Base-by-base conservation (phyloP, 1,140 invertebrate species). In the Drosophila nannoptera region DNA sequence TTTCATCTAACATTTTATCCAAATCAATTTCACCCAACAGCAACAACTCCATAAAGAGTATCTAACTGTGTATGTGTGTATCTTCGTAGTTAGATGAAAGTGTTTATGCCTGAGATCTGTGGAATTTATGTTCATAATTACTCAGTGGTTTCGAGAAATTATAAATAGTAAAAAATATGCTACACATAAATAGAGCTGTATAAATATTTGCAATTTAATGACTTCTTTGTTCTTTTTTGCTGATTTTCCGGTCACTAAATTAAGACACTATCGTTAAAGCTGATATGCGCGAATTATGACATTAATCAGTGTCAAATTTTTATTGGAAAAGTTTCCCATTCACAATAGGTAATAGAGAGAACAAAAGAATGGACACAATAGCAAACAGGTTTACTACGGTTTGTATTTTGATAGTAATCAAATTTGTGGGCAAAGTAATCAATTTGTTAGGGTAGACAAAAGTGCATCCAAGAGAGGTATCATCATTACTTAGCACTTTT, bases 301-400 rank as follows among this genome's bases (percentile, higher is more conserved):
- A 69, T 69, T 64, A 69, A 64, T 69, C 61, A 69, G 61, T 65
- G 61, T 64, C 67, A 69, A 63, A 16, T 35, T 55, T 40, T 42
- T 50, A 36, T 64, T 69, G 22, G 16, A 38, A 63, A 69, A 69
- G 52, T 69, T 63, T 33, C 43, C 32, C 14, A 49, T 45, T 60
- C 45, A 43, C 31, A 46, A 36, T 33, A 46, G n/a, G 14, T 12
- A 49, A 29, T 22, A 3, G 22, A 22, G 22, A 22, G 22, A 22
- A 22, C 22, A 40, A 12, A 9, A 52, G n/a, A 31, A 12, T 29
- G 9, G 32, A 31, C 50, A 50, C 12, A 38, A 43, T n/a, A 12
- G 61, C 7, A 32, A 55, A 58, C 65, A 11, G 49, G 33, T 45
- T 45, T 55, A 8, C 12, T 64, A 50, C 40, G 9, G 14, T 29